These are phyloP conservation scores for Strigamia transsilvanica DNA, from an alignment of 2,888 invertebrate genomes.

Conservation along the genomic window DNA sequence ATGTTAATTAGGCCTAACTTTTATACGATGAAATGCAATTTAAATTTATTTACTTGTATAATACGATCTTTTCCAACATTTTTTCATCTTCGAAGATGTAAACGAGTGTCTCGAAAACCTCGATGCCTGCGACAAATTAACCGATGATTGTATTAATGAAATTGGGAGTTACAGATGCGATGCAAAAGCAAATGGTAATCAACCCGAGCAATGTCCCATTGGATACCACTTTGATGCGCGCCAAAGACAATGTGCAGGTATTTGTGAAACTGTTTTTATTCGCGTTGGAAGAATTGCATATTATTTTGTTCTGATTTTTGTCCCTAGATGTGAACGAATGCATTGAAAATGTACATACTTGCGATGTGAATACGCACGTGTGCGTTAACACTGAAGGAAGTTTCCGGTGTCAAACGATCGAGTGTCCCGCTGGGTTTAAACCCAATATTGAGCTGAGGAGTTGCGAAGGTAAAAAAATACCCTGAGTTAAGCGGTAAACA, in stretches of 20 bases:
- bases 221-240: conserved; percentile 26
- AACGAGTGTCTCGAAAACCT: conserved; percentile 63
- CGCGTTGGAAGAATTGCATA: neutral
- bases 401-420: conserved; percentile 54
- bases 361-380: conserved; percentile 62
- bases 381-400: conserved; percentile 66
- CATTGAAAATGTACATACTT: conserved; percentile 61
- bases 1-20: conserved; percentile 22
- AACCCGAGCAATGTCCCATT: neutral
- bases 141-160: conserved; percentile 59
- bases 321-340: conserved; percentile 64
- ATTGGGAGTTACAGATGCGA: conserved; percentile 54
- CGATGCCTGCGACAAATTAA: conserved; percentile 61
- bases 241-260: conserved; percentile 35
- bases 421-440: conserved; percentile 54
- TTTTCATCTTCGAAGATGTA: conserved; percentile 60
- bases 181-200: neutral
- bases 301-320: neutral
- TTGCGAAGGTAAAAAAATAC: conserved; percentile 23
- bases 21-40: neutral
- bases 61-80: too few relatives aligned
- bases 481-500: neutral
- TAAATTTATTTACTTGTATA: neutral
- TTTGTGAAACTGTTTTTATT: neutral
- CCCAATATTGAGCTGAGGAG: conserved; percentile 36